Percentiles rank a stretch among this genome's conserved stretches.
phyloP scores from a whole-genome alignment of 2,888 invertebrate genomes.

The Germaria angustata region DNA sequence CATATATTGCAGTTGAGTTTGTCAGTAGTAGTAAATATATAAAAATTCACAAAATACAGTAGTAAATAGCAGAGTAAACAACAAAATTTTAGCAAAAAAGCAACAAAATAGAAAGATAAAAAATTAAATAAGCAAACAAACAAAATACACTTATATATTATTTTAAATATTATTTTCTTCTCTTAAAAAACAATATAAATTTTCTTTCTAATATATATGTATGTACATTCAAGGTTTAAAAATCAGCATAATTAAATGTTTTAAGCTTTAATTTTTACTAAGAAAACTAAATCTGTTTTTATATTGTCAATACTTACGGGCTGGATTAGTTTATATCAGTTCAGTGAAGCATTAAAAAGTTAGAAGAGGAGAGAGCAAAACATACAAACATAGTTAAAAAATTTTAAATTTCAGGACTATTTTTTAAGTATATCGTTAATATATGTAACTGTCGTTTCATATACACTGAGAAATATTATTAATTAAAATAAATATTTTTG shows the following conservation, averaged over 20 bases:
- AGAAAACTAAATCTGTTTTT: no score
- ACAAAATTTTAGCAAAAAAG: slow-evolving; percentile 17
- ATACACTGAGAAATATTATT: slow-evolving; percentile 51
- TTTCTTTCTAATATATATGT: background rate
- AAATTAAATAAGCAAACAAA: slow-evolving; percentile 19
- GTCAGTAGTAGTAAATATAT: background rate
- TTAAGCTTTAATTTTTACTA: background rate
- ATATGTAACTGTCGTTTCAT: slow-evolving; percentile 1
- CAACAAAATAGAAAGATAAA: slow-evolving; percentile 31
- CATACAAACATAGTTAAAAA: slow-evolving; percentile 53
- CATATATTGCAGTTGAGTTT: slow-evolving; percentile 14
- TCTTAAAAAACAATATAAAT: background rate
- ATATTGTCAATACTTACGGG: slow-evolving; percentile 57
- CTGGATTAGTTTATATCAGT: slow-evolving; percentile 28
- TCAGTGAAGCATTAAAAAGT: slow-evolving; percentile 49
- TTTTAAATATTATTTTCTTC: no score
- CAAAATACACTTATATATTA: slow-evolving; percentile 25
- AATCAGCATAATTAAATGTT: background rate
- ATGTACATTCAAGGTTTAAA: no score
- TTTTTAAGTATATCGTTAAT: background rate
- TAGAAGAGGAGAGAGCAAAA: slow-evolving; percentile 44
- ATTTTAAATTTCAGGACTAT: background rate
- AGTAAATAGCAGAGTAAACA: no score
- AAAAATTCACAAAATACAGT: slow-evolving; percentile 22
- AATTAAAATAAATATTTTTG: background rate